phyloP scores from a whole-genome alignment of 2,113 vertebrate genomes.

The Puma concolor region DNA sequence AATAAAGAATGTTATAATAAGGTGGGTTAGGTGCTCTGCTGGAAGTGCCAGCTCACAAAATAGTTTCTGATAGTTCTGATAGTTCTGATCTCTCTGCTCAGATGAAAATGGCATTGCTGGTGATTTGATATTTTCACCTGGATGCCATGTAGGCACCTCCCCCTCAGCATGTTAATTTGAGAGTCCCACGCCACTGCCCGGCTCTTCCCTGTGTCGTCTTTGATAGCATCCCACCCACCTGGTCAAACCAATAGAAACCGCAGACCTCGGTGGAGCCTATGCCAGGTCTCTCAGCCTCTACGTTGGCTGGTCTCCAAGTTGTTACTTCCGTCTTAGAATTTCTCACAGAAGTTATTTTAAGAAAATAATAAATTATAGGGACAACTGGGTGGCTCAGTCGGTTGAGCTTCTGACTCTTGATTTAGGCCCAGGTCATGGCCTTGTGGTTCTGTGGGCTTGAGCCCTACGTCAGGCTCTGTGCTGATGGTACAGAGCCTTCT shows the following conservation, averaged over 20 bases:
- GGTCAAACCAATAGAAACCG: background rate
- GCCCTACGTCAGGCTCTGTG: too few relatives aligned
- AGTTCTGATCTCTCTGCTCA: background rate
- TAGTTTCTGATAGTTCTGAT: too few relatives aligned
- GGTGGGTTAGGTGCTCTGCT: background rate
- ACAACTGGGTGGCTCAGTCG: too few relatives aligned
- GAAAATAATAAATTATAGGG: background rate
- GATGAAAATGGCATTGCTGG: background rate
- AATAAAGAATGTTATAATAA: background rate
- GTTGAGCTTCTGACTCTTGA: too few relatives aligned
- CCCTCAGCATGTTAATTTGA: background rate
- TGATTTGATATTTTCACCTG: background rate
- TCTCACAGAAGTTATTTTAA: background rate
- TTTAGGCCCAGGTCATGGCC: too few relatives aligned
- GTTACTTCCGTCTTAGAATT: background rate
- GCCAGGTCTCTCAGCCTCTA: background rate
- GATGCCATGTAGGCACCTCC: too few relatives aligned
- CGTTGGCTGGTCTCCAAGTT: background rate
- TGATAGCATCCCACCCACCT: background rate
- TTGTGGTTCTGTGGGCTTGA: too few relatives aligned
- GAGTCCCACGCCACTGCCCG: background rate
- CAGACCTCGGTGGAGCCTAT: background rate
- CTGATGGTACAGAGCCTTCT: too few relatives aligned
- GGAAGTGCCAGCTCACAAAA: background rate
- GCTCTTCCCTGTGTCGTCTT: background rate